Percentiles rank a stretch among this genome's conserved stretches.
Evolutionary conservation across 2,113 vertebrate species (phyloP).

Genomic region (Leptodactylus fuscus): DNA sequence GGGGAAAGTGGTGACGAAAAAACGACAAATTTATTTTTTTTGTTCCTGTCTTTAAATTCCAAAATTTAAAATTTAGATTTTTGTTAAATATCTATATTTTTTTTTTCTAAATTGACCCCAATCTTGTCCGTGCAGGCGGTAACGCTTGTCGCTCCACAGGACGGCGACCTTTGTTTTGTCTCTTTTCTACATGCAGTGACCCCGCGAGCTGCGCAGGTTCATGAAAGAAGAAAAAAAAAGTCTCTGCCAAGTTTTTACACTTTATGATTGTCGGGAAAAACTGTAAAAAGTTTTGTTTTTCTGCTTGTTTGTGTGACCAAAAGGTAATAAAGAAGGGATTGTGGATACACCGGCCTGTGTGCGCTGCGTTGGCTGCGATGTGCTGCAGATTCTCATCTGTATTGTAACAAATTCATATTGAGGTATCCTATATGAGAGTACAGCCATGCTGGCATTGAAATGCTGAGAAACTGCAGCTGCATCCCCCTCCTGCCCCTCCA

Average conservation of each 20-base stretch:
- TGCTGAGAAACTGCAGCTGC: too few species aligned
- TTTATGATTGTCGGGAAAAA: background rate
- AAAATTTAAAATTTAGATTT: background rate
- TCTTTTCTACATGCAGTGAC: background rate
- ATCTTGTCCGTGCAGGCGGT: too few species aligned
- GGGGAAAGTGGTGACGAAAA: background rate
- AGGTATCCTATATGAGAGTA: too few species aligned
- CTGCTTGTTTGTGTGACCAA: slow-evolving; percentile 40
- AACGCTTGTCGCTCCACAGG: background rate
- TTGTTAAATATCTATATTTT: background rate
- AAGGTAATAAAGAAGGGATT: slow-evolving; percentile 60
- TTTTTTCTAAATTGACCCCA: background rate
- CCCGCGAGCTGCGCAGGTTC: background rate
- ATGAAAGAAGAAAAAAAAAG: too few species aligned
- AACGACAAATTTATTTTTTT: background rate
- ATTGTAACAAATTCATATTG: too few species aligned
- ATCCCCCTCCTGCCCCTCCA: too few species aligned
- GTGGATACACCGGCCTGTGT: slow-evolving; percentile 10
- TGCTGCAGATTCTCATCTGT: background rate
- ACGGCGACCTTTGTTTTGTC: background rate
- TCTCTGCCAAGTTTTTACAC: slow-evolving; percentile 33
- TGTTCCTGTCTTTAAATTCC: background rate
- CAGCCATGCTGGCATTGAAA: too few species aligned
- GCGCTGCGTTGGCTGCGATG: background rate
- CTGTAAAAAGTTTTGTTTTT: background rate